These are phyloP conservation scores for Trichechus manatus DNA, from an alignment of 2,113 vertebrate genomes.

Conservation along the genomic window DNA sequence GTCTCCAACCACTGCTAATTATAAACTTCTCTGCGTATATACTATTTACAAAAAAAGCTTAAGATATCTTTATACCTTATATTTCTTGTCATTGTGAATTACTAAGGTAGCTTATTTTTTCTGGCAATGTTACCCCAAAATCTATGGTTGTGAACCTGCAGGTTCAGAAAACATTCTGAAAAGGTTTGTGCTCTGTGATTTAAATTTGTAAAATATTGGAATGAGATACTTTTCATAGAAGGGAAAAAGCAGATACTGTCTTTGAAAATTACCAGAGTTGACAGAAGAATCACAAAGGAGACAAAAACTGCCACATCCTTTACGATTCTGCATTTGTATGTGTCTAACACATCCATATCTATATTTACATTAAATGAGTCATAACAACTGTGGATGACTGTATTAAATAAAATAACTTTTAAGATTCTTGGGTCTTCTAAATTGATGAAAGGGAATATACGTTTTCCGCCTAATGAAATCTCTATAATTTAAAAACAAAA, in stretches of 20 bases:
- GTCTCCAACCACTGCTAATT: slow-evolving; percentile 73
- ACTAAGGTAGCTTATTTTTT: slow-evolving; percentile 55
- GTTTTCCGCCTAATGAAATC: slow-evolving; percentile 64
- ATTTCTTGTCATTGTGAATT: slow-evolving; percentile 63
- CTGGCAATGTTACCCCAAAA: slow-evolving; percentile 24
- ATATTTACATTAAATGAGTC: slow-evolving; percentile 73
- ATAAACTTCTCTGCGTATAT: slow-evolving; percentile 22
- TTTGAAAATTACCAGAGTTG: slow-evolving; percentile 80
- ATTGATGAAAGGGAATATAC: not conserved
- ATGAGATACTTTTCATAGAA: slow-evolving; percentile 63
- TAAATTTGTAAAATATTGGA: slow-evolving; percentile 79
- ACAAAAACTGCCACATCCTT: slow-evolving; percentile 75
- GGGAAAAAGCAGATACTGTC: slow-evolving; percentile 51
- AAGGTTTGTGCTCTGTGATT: slow-evolving; percentile 57
- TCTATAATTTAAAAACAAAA: slow-evolving; percentile 68
- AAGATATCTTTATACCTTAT: slow-evolving; percentile 29
- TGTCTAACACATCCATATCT: slow-evolving; percentile 70
- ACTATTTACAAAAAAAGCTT: slow-evolving; percentile 70
- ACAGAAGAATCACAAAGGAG: slow-evolving; percentile 80
- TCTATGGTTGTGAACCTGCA: not conserved
- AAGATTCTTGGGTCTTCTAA: slow-evolving; percentile 45
- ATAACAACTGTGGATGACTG: slow-evolving; percentile 35
- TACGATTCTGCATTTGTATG: slow-evolving; percentile 77
- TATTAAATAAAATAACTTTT: slow-evolving; percentile 55
- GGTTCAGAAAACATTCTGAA: slow-evolving; percentile 63